Conservation (phyloP, 2,113 vertebrate genomes). For the Notechis scutatus region DNA sequence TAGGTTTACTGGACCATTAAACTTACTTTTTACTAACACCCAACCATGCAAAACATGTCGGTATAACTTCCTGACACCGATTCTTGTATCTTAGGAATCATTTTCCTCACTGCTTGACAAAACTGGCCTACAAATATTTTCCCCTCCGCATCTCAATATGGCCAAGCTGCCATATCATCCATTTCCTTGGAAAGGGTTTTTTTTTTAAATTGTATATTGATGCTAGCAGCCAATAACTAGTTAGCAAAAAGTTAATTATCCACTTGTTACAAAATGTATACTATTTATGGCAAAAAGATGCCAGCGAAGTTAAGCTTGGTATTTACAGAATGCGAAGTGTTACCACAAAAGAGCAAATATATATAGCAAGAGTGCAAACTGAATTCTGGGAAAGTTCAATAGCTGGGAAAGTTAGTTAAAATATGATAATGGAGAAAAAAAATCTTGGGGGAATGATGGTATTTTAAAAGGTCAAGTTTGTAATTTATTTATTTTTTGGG, state of each 20-base stretch:
- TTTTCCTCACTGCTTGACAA: not conserved
- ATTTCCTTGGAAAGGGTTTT: slow-evolving; percentile 44
- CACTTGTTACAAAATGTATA: slow-evolving; percentile 54
- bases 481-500: not conserved
- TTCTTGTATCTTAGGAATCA: not conserved
- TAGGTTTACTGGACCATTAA: too few species aligned
- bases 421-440: not conserved
- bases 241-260: slow-evolving; percentile 63
- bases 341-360: slow-evolving; percentile 16
- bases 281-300: slow-evolving; percentile 53
- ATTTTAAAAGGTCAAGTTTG: not conserved
- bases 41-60: not conserved
- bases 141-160: slow-evolving; percentile 7
- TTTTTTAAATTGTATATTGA: slow-evolving; percentile 47
- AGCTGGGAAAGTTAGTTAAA: not conserved
- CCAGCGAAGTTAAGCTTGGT: slow-evolving; percentile 53
- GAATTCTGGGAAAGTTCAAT: not conserved
- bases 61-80: not conserved
- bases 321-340: slow-evolving; percentile 49
- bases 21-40: not conserved
- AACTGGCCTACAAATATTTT: not conserved
- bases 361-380: slow-evolving; percentile 28
- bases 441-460: too few species aligned
- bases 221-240: slow-evolving; percentile 55
- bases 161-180: slow-evolving; percentile 42